Evolutionary conservation across 2,888 invertebrate species (phyloP).

Genomic region (Agonum fuliginosum): DNA sequence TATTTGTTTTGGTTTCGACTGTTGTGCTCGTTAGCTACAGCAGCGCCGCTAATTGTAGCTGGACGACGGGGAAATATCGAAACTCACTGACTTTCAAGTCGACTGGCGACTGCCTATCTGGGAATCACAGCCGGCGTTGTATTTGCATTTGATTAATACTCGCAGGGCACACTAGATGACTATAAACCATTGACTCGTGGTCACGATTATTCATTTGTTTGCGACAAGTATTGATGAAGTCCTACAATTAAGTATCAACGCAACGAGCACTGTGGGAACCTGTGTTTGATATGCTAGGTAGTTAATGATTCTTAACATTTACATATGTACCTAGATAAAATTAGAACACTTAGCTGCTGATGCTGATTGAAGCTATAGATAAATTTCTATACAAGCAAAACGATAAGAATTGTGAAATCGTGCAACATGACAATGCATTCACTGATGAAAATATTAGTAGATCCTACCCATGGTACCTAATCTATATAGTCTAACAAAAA

Average conservation of each 20-base stretch:
- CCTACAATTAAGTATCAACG: conserved; percentile 60
- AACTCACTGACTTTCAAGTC: conserved; percentile 45
- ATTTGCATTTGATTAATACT: conserved; percentile 71
- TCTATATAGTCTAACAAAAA: too few species aligned
- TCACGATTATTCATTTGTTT: conserved; percentile 68
- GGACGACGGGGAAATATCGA: conserved; percentile 40
- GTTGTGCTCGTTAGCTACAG: conserved; percentile 39
- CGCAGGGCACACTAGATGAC: conserved; percentile 67
- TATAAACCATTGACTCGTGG: conserved; percentile 66
- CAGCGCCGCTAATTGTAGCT: conserved; percentile 35
- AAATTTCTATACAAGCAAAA: too few species aligned
- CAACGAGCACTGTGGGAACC: conserved; percentile 23
- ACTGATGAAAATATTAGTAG: too few species aligned
- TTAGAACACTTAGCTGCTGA: background rate
- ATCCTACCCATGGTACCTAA: too few species aligned
- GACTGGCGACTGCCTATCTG: conserved; percentile 4
- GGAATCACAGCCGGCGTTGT: conserved; percentile 58
- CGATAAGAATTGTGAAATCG: too few species aligned
- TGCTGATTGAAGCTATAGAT: too few species aligned
- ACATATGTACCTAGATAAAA: background rate
- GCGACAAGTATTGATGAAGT: conserved; percentile 67
- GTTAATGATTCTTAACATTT: conserved; percentile 1
- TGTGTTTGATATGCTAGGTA: conserved; percentile 11
- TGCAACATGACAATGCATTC: too few species aligned
- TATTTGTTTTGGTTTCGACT: conserved; percentile 43